Base-by-base conservation (phyloP, 2,113 vertebrate genomes). In the Leptosomus discolor region DNA sequence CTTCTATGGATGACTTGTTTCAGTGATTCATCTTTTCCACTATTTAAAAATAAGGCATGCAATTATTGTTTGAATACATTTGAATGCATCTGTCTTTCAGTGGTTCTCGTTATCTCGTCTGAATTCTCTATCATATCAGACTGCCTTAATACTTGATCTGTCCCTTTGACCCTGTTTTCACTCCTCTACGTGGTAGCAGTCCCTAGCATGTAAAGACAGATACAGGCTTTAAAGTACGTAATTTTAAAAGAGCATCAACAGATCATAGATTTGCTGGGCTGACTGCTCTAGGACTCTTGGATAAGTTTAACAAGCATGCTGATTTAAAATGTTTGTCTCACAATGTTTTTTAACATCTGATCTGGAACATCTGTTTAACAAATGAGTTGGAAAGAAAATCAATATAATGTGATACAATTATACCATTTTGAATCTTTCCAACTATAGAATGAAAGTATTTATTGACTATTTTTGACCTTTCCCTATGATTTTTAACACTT, bases 21-120 rank as follows among this genome's bases (percentile, higher is more conserved):
- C 96, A 88, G 50, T 96, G 96, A 97, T 96, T 96, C 96, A 97
- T 97, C 94, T 93, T 93, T 96, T 95, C 92, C 93, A 94, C 94
- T 96, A 95, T 95, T 96, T 97, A 97, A 97, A 97, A 97, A 96
- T 96, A 97, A 96, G 94, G 92, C 96, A 93, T 97, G 96, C 96
- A 97, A 96, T 97, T 97, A 96, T 95, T 97, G 94, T 96, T 97
- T 96, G 96, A 97, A 96, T 96, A 94, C 90, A 96, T 97, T 96
- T 96, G 96, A 92, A 95, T 96, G 96, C 96, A 96, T 97, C 96
- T 96, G 94, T 95, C 82, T 94, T 95, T 92, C 74, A 64, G 54
- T 95, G 73, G 48, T 91, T 91, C 92, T 94, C 87, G 84, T 93
- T 96, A 71, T 90, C 81, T 82, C 1, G 6, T 94, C 70, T 94